Percentiles rank a stretch among this genome's conserved stretches.
phyloP scores from a whole-genome alignment of 2,888 invertebrate genomes.

The Pyrrhosoma nymphula region DNA sequence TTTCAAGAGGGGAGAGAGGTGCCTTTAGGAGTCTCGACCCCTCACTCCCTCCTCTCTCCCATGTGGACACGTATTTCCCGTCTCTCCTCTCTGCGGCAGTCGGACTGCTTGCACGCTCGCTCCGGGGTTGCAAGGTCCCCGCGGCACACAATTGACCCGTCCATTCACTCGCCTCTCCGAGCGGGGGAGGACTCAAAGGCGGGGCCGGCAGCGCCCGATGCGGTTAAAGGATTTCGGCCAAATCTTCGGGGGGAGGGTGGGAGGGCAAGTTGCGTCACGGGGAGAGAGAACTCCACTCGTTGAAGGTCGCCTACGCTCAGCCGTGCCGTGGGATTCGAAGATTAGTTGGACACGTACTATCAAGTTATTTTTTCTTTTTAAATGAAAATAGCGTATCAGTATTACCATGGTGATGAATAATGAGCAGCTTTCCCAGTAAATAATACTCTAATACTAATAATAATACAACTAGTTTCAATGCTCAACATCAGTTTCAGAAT shows the following conservation, averaged over 20 bases:
- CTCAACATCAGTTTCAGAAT: too few relatives aligned
- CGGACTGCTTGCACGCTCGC: background rate
- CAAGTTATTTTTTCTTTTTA: too few relatives aligned
- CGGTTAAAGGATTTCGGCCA: constrained; percentile 8
- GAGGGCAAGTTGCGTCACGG: background rate
- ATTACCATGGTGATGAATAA: too few relatives aligned
- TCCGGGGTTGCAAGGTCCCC: constrained; percentile 28
- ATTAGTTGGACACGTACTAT: background rate
- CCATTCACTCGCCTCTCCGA: constrained; percentile 17
- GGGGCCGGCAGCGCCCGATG: background rate
- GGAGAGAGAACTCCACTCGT: background rate
- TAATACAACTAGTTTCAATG: too few relatives aligned
- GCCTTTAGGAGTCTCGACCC: background rate
- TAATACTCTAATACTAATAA: too few relatives aligned
- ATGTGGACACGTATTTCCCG: background rate
- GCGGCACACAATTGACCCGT: constrained; percentile 46
- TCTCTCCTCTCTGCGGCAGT: background rate
- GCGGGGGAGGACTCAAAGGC: background rate
- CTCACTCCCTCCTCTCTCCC: background rate
- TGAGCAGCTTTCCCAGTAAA: too few relatives aligned
- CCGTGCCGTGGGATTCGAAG: background rate
- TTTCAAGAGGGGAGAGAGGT: background rate
- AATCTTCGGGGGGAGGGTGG: background rate
- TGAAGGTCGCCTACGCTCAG: background rate
- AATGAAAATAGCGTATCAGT: too few relatives aligned